Evolutionary conservation across 2,113 vertebrate species (phyloP).

Genomic region (Tonatia bakeri): DNA sequence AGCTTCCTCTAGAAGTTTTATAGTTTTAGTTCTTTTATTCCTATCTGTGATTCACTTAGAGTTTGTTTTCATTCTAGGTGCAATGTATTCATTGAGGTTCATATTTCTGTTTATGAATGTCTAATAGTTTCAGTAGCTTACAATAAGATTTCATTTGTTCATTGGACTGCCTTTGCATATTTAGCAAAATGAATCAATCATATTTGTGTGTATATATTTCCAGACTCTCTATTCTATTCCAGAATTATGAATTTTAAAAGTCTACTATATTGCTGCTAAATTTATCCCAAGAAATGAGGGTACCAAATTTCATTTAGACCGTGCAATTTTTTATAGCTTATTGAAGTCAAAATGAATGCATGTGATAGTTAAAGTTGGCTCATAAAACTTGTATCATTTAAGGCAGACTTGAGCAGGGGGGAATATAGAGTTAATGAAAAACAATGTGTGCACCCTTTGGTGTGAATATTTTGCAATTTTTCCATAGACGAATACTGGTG

Average conservation of each 20-base stretch:
- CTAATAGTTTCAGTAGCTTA: not conserved
- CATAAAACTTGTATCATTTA: not conserved
- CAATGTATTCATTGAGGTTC: not conserved
- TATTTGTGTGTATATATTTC: not conserved
- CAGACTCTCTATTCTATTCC: not conserved
- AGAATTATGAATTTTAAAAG: not conserved
- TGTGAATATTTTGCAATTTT: constrained; percentile 45
- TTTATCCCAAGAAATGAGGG: not conserved
- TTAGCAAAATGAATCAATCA: not conserved
- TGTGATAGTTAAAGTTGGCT: not conserved
- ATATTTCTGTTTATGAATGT: not conserved
- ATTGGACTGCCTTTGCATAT: not conserved
- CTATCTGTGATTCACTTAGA: not conserved
- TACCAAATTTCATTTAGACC: not conserved
- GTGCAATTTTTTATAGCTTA: not conserved
- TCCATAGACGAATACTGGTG: constrained; percentile 40
- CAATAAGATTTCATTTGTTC: not conserved
- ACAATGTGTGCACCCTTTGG: not conserved
- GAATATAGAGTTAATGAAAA: constrained; percentile 17
- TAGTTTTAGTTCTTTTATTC: not conserved
- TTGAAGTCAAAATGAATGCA: not conserved
- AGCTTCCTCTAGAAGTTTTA: not conserved
- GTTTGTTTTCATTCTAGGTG: not conserved
- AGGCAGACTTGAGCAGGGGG: not conserved
- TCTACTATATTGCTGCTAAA: not conserved